These are phyloP conservation scores for Acanthosoma haemorrhoidale DNA, from an alignment of 2,888 invertebrate species.

Conservation along the genomic window DNA sequence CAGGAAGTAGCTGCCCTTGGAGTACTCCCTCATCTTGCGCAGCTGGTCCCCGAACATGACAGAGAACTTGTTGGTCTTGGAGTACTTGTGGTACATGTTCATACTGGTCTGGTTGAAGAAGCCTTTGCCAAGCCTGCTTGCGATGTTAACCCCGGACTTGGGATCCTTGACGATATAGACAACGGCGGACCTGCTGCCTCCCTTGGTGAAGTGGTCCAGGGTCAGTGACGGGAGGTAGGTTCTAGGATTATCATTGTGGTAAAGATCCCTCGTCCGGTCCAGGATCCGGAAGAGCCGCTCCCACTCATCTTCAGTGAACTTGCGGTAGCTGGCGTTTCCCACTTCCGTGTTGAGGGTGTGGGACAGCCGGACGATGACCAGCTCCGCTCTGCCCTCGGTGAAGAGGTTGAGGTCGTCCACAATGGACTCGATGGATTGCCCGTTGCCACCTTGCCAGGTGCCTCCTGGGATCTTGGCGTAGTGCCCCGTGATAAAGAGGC, in stretches of 20 bases:
- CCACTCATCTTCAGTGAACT: background rate
- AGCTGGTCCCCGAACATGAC: background rate
- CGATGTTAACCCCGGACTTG: background rate
- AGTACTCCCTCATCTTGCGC: background rate
- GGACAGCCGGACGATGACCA: background rate
- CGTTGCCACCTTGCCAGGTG: background rate
- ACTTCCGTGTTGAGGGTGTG: background rate
- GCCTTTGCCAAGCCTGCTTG: background rate
- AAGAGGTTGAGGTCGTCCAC: background rate
- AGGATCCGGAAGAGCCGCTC: background rate
- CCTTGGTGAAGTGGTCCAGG: background rate
- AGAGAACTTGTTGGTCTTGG: background rate
- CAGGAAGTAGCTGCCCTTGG: background rate
- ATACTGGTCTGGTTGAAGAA: background rate
- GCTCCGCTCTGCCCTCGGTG: background rate
- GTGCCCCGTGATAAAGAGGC: background rate
- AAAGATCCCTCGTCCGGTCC: background rate
- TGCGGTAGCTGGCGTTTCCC: background rate
- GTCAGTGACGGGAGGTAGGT: background rate
- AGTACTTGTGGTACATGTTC: conserved; percentile 2
- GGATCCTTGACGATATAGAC: background rate
- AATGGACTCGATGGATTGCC: background rate
- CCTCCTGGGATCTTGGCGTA: background rate
- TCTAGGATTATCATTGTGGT: background rate
- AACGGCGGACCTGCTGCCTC: background rate